These are phyloP conservation scores for Protomyctophum bolini DNA, from an alignment of 2,113 vertebrate species.

Conservation along the genomic window DNA sequence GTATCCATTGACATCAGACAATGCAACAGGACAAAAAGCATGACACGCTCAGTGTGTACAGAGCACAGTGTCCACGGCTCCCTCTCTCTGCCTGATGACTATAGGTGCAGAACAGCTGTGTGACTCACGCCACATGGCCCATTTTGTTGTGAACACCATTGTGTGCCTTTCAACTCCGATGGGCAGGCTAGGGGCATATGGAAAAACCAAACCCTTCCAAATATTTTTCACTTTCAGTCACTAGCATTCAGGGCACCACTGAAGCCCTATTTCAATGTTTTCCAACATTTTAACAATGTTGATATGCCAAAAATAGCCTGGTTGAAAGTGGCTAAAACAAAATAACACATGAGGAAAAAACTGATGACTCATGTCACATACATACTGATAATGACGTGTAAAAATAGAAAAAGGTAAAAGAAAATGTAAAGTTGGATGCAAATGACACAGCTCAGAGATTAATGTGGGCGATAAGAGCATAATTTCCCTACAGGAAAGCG, in stretches of 20 bases:
- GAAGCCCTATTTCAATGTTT: too few relatives aligned
- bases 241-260: background rate
- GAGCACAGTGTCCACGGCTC: conserved; percentile 5
- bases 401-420: conserved; percentile 30
- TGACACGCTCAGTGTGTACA: background rate
- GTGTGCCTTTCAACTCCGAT: conserved; percentile 10
- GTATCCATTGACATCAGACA: conserved; percentile 37
- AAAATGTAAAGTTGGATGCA: conserved; percentile 81
- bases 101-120: conserved; percentile 11
- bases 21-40: conserved; percentile 37
- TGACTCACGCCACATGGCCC: conserved; percentile 19
- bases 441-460: conserved; percentile 64
- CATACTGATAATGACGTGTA: conserved; percentile 1
- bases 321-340: background rate
- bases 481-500: conserved; percentile 61
- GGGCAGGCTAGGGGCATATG: background rate
- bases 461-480: conserved; percentile 52
- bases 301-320: too few relatives aligned
- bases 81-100: conserved; percentile 27
- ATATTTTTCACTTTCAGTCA: background rate
- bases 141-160: conserved; percentile 26
- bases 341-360: background rate
- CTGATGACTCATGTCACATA: background rate
- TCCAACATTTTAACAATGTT: too few relatives aligned
- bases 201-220: conserved; percentile 8